These are phyloP conservation scores for Antedon mediterranea DNA, from an alignment of 53 echinoderm and acorn worm species.

Conservation along the genomic window DNA sequence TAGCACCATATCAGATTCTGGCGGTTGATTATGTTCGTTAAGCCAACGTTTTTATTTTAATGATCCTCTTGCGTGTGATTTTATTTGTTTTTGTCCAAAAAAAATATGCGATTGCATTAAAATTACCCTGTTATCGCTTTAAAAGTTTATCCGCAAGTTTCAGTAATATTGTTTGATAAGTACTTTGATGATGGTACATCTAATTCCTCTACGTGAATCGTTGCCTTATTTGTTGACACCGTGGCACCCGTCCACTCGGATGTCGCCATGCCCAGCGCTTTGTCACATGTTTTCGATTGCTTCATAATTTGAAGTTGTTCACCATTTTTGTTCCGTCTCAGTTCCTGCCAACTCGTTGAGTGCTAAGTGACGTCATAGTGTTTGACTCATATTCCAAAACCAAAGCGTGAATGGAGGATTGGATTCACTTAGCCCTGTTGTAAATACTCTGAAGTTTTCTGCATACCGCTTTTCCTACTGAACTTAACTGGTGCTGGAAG, in stretches of 20 bases:
- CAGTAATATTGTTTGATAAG: too few species aligned
- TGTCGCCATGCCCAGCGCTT: not conserved
- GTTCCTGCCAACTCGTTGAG: not conserved
- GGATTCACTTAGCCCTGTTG: not conserved
- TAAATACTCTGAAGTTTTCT: not conserved
- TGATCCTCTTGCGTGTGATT: too few species aligned
- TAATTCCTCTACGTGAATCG: too few species aligned
- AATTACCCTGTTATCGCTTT: not conserved
- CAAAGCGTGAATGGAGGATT: not conserved
- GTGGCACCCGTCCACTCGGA: too few species aligned
- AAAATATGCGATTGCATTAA: too few species aligned
- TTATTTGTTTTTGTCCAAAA: too few species aligned
- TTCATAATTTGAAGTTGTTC: not conserved
- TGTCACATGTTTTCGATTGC: not conserved
- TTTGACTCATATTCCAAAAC: not conserved
- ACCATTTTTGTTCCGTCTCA: not conserved
- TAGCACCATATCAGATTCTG: not conserved
- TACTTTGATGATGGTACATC: too few species aligned
- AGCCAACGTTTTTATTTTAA: too few species aligned
- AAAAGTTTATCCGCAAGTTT: too few species aligned
- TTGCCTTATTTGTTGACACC: too few species aligned
- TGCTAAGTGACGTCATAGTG: not conserved
- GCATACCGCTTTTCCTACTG: too few species aligned
- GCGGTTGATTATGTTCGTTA: too few species aligned
- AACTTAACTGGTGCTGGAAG: not conserved